A percentile compares a stretch with the other conserved stretches of the same genome.
Evolutionary conservation across 2,797 vertebrate genomes (phyloP).

Genomic region (Parambassis ranga): DNA sequence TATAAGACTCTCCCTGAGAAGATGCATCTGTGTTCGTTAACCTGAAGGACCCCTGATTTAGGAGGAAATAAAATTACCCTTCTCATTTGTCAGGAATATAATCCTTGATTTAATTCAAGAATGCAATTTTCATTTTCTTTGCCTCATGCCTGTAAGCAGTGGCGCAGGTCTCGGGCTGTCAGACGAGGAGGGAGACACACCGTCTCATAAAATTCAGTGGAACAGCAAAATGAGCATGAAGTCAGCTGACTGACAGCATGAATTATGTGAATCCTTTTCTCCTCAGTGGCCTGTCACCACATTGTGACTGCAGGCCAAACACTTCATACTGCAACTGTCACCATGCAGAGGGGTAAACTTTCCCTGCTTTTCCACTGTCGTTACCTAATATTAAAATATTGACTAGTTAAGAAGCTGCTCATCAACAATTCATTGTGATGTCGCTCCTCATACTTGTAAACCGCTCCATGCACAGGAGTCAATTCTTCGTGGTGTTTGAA

Average conservation of each 20-base stretch:
- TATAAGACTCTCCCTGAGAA: neutral
- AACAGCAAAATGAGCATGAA: constrained; percentile 13
- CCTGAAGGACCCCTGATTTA: constrained; percentile 10
- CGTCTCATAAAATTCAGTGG: constrained; percentile 5
- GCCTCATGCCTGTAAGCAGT: constrained; percentile 5
- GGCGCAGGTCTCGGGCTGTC: neutral
- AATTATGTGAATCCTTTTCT: constrained; percentile 1
- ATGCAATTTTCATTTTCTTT: constrained; percentile 29
- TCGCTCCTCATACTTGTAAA: too few relatives aligned
- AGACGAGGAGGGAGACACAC: neutral
- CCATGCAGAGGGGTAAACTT: too few relatives aligned
- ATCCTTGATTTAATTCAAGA: constrained; percentile 45
- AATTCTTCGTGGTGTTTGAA: too few relatives aligned
- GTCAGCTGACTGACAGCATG: constrained; percentile 2
- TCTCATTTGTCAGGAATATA: constrained; percentile 36
- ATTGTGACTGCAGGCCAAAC: neutral
- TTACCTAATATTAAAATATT: too few relatives aligned
- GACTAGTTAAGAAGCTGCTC: too few relatives aligned
- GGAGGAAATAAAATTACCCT: constrained; percentile 32
- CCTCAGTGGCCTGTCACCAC: neutral
- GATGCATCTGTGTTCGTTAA: constrained; percentile 4
- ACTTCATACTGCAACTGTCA: too few relatives aligned
- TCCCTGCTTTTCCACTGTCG: too few relatives aligned
- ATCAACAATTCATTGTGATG: too few relatives aligned
- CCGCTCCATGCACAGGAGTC: too few relatives aligned